Percentiles rank a stretch among this genome's conserved stretches.
phyloP scores from a whole-genome alignment of 2,888 invertebrate species.

The Drosophila colorata region DNA sequence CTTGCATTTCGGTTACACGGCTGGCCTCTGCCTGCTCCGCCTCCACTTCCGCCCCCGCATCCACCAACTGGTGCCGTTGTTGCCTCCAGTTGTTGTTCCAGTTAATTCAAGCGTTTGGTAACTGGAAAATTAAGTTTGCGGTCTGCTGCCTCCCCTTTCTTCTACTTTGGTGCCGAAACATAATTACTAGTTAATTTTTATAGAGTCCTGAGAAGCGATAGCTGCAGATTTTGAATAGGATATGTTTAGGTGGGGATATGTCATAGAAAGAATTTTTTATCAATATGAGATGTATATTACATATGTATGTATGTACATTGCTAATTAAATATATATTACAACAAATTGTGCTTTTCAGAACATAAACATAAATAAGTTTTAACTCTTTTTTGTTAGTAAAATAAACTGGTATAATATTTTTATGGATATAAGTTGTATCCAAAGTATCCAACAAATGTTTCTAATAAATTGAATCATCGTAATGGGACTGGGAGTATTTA shows the following conservation, averaged over 20 bases:
- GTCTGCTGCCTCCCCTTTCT: slow-evolving; percentile 1
- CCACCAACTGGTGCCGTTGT: background rate
- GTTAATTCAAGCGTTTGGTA: slow-evolving; percentile 74
- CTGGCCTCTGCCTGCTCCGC: slow-evolving; percentile 26
- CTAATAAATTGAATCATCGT: no score
- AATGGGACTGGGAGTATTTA: background rate
- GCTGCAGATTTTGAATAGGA: slow-evolving; percentile 16
- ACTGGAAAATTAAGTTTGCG: slow-evolving; percentile 70
- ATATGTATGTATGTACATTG: no score
- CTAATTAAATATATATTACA: no score
- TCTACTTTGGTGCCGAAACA: slow-evolving; percentile 42
- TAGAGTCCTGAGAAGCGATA: slow-evolving; percentile 32
- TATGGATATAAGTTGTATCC: no score
- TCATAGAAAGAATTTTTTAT: background rate
- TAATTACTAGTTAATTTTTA: slow-evolving; percentile 75
- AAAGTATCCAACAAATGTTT: no score
- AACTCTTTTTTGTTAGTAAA: no score
- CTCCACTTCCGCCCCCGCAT: background rate
- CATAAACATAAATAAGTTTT: no score
- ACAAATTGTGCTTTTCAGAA: no score
- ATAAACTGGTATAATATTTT: no score
- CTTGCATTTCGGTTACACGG: slow-evolving; percentile 29
- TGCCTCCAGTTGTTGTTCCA: slow-evolving; percentile 64
- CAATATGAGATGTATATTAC: no score
- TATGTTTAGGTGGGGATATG: background rate